A percentile compares a stretch with the other conserved stretches of the same genome.
Evolutionary conservation across 2,113 vertebrate species (phyloP).

Genomic region (Phasianus colchicus): DNA sequence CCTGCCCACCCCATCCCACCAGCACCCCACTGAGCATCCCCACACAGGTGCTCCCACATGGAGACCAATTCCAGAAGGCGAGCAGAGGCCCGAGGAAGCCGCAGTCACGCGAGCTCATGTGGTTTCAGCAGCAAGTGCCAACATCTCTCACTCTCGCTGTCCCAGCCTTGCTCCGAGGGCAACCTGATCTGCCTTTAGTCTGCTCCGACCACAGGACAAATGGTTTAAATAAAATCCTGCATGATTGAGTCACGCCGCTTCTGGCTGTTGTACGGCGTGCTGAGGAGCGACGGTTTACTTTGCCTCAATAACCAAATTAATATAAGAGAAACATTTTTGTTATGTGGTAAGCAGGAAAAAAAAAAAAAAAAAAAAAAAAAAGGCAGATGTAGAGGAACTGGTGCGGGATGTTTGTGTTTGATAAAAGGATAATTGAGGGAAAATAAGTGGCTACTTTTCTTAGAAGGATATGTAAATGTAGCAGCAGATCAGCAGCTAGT

Average conservation of each 20-base stretch:
- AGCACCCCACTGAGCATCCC: background rate
- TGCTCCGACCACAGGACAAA: constrained; percentile 85
- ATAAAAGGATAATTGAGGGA: constrained; percentile 38
- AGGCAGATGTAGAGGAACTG: constrained; percentile 2
- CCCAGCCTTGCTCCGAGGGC: constrained; percentile 78
- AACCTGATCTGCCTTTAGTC: constrained; percentile 85
- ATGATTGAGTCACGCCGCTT: constrained; percentile 83
- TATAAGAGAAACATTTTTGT: constrained; percentile 88
- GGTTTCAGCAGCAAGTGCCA: constrained; percentile 81
- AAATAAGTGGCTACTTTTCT: constrained; percentile 29
- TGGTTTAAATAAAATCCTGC: constrained; percentile 92
- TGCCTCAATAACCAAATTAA: constrained; percentile 88
- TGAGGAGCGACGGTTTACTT: constrained; percentile 87
- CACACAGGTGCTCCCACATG: constrained; percentile 69
- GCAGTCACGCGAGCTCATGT: constrained; percentile 81
- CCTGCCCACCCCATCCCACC: background rate
- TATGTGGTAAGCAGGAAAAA: constrained; percentile 82
- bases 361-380: constrained; percentile 14
- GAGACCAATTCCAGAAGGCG: background rate
- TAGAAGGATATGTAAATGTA: constrained; percentile 40
- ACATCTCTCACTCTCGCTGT: constrained; percentile 83
- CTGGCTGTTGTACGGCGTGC: constrained; percentile 77
- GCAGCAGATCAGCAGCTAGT: background rate
- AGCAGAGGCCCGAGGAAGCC: constrained; percentile 37
- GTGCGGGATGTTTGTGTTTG: constrained; percentile 48